Evolutionary conservation across 2,113 vertebrate species (phyloP), one percentile per base, ranked within the genome.

Genomic region (Leucosticte australis): DNA sequence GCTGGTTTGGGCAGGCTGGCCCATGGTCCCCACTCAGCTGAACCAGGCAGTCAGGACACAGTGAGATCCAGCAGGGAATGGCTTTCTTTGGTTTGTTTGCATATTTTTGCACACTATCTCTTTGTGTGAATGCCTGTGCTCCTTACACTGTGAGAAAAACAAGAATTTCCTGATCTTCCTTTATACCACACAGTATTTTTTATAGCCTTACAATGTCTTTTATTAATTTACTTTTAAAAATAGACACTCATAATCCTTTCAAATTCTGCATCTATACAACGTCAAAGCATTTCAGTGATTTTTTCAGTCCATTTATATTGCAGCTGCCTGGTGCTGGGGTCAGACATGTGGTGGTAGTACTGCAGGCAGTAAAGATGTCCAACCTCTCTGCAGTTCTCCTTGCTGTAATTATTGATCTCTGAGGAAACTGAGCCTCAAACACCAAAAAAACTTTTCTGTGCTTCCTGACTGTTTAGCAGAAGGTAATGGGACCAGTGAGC

Each of bases 181-280:
- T 87, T 59, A 60, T 35, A 81, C 15, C 31, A 87, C 18, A 55
- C 59, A 55, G 15, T 65, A 83, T 55, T 91, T 93, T 83, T 70
- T 46, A 90, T 44, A 62, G 30, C 30, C 16, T 76, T 85, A 28
- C 55, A 78, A 37, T 39, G 15, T 8, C 16, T 70, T 77, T 83
- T 81, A 75, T 63, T 89, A 74, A 59, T 63, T 95, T 83, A 22
- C 67, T 74, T 91, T 73, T 56, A 47, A 67, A 92, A 89, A 52
- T 6, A 55, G 69, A 35, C 50, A 31, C 18, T 69, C 26, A 11
- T 21, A 47, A 49, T 78, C 41, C 50, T 85, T 91, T 76, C 62
- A 92, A 39, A 91, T 82, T 85, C n/a, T 5, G 19, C 10, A 56
- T 44, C 33, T 55, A 70, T 14, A 33, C 9, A 62, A 71, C 37